A percentile compares a stretch with the other conserved stretches of the same genome.
phyloP scores from a whole-genome alignment of 2,113 vertebrate genomes.

The Recurvirostra avosetta region DNA sequence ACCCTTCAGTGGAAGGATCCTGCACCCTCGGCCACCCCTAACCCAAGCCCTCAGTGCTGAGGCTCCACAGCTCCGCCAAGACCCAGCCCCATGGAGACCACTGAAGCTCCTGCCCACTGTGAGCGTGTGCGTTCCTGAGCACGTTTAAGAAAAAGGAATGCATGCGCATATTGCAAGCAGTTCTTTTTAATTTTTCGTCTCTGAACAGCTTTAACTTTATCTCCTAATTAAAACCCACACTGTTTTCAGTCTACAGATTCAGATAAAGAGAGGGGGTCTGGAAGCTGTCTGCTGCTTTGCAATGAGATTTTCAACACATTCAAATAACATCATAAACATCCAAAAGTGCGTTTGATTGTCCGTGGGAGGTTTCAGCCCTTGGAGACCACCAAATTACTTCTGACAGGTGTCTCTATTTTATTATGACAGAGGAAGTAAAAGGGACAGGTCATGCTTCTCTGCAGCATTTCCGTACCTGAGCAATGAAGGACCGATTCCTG shows the following conservation, averaged over 20 bases:
- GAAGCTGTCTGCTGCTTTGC: background rate
- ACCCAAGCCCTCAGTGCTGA: background rate
- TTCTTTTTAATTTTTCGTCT: background rate
- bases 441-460: background rate
- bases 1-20: background rate
- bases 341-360: background rate
- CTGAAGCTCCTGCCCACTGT: background rate
- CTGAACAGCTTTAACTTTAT: background rate
- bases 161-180: background rate
- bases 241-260: background rate
- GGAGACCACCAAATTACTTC: background rate
- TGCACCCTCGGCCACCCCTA: background rate
- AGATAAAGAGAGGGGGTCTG: background rate
- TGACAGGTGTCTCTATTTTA: background rate
- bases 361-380: background rate
- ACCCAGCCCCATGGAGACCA: rapidly evolving
- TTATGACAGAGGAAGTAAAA: background rate
- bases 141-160: background rate
- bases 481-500: background rate
- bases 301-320: background rate
- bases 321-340: background rate
- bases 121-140: rapidly evolving
- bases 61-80: background rate
- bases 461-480: background rate
- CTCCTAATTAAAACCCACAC: conserved; percentile 8